These are phyloP conservation scores for Odontothrips loti DNA, from an alignment of 2,888 invertebrate genomes.

Conservation along the genomic window DNA sequence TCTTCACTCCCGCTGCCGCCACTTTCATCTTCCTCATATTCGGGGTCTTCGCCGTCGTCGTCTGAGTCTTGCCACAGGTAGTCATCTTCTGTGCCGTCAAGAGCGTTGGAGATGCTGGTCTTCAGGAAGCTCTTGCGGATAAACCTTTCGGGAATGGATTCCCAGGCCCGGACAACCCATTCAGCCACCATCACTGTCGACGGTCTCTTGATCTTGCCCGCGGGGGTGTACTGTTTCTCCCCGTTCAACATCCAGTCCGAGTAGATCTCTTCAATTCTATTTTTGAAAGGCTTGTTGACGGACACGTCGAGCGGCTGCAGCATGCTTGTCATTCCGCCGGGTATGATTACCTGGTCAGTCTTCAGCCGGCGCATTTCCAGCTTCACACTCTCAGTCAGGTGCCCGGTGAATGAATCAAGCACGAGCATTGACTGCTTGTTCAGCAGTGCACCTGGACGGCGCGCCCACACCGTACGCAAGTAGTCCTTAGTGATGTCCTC, in stretches of 20 bases:
- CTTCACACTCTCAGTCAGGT: slow-evolving; percentile 32
- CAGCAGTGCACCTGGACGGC: slow-evolving; percentile 17
- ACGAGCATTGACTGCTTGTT: slow-evolving; percentile 28
- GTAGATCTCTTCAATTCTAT: slow-evolving; percentile 29
- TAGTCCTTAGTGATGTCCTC: slow-evolving; percentile 21
- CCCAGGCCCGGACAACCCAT: too few relatives aligned
- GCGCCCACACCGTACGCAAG: slow-evolving; percentile 28
- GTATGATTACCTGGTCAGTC: slow-evolving; percentile 34
- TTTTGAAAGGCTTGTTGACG: slow-evolving; percentile 35
- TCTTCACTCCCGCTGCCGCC: too few relatives aligned
- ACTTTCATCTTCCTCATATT: too few relatives aligned
- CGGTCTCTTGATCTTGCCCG: slow-evolving; percentile 33
- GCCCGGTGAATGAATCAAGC: slow-evolving; percentile 30
- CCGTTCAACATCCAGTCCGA: slow-evolving; percentile 32
- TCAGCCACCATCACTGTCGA: too few relatives aligned
- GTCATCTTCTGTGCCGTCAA: too few relatives aligned
- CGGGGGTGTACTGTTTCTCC: slow-evolving; percentile 29
- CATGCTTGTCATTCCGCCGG: slow-evolving; percentile 34
- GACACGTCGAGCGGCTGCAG: slow-evolving; percentile 33
- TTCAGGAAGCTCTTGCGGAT: too few relatives aligned
- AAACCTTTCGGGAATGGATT: too few relatives aligned
- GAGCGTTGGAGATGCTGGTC: too few relatives aligned
- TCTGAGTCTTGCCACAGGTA: too few relatives aligned
- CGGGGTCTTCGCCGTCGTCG: too few relatives aligned
- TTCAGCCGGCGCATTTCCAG: slow-evolving; percentile 10